Percentiles rank a stretch among this genome's conserved stretches.
These are phyloP conservation scores for Tipula unca DNA, from an alignment of 2,888 invertebrate genomes.

Conservation along the genomic window DNA sequence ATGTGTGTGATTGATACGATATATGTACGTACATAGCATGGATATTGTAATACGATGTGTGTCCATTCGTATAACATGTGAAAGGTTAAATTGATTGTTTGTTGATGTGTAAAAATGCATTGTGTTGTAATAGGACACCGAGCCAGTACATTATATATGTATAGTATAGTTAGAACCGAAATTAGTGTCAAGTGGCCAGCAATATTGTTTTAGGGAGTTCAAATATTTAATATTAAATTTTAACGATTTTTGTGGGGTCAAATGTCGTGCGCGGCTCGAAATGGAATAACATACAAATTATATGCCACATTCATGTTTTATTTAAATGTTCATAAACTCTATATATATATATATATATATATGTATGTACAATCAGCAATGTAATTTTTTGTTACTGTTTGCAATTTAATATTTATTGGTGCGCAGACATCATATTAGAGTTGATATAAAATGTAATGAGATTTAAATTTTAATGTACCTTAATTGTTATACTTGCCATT, in stretches of 20 bases:
- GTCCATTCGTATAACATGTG: neutral
- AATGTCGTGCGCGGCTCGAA: too few species aligned
- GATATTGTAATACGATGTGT: neutral
- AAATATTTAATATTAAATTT: neutral
- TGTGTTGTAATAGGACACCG: neutral
- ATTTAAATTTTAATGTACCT: too few species aligned
- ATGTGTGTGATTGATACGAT: neutral
- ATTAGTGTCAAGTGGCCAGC: neutral
- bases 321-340: too few species aligned
- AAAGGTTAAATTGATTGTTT: neutral
- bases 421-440: too few species aligned
- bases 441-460: too few species aligned
- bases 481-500: too few species aligned
- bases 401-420: too few species aligned
- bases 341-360: too few species aligned
- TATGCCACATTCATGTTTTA: too few species aligned
- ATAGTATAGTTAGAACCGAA: neutral
- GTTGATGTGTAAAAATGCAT: neutral
- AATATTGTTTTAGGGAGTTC: neutral
- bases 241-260: neutral
- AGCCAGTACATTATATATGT: neutral
- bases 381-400: too few species aligned
- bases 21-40: neutral
- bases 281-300: too few species aligned
- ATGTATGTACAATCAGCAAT: too few species aligned